These are phyloP conservation scores for Microctonus aethiopoides DNA, from an alignment of 2,888 invertebrate species.

Conservation along the genomic window DNA sequence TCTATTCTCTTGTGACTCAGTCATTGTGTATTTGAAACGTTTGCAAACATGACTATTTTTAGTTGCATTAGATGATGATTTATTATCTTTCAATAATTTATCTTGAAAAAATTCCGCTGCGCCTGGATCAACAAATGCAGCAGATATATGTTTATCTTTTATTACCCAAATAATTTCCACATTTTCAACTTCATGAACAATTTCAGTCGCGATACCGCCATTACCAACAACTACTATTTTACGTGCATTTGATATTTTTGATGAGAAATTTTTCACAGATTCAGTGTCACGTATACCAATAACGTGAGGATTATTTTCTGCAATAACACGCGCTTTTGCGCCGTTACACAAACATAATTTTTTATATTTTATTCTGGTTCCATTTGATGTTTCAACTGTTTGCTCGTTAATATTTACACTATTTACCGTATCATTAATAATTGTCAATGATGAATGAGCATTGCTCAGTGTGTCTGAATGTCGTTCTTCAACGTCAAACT, in stretches of 20 bases:
- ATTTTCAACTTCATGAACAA: constrained; percentile 87
- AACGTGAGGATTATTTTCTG: constrained; percentile 73
- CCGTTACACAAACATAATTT: constrained; percentile 93
- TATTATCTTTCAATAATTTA: constrained; percentile 54
- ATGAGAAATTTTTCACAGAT: constrained; percentile 84
- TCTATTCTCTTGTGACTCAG: constrained; percentile 64
- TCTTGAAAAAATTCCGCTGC: constrained; percentile 92
- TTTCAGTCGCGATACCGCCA: constrained; percentile 98
- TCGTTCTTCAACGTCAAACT: constrained; percentile 88
- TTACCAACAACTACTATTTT: constrained; percentile 91
- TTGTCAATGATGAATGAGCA: constrained; percentile 74
- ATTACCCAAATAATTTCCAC: constrained; percentile 93
- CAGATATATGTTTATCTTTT: constrained; percentile 90
- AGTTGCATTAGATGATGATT: not conserved
- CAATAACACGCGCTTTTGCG: constrained; percentile 84
- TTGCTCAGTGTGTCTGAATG: constrained; percentile 70
- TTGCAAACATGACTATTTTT: constrained; percentile 62
- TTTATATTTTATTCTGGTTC: constrained; percentile 75
- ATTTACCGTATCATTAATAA: constrained; percentile 76
- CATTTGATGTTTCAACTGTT: constrained; percentile 70
- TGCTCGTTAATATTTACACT: constrained; percentile 72
- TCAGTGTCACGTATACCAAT: constrained; percentile 95
- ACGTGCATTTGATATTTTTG: constrained; percentile 75
- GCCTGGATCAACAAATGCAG: constrained; percentile 95
- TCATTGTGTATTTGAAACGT: constrained; percentile 77